phyloP scores from a whole-genome alignment of 2,888 invertebrate genomes.

The Campoletis raptor region DNA sequence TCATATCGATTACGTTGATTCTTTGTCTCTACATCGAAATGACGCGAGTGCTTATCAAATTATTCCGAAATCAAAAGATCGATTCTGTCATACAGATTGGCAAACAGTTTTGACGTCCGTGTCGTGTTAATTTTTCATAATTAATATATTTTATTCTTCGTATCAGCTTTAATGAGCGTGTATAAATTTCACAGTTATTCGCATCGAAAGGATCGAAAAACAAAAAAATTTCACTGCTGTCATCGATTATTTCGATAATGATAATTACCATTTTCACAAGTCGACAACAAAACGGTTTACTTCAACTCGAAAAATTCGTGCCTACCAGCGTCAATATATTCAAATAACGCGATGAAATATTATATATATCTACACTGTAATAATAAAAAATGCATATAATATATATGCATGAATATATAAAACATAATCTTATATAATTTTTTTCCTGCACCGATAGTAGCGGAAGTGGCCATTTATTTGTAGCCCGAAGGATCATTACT shows the following conservation, averaged over 20 bases:
- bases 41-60: background rate
- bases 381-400: conserved; percentile 16
- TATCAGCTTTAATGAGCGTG: background rate
- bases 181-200: background rate
- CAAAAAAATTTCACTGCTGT: background rate
- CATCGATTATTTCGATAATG: conserved; percentile 6
- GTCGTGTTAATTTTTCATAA: background rate
- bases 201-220: background rate
- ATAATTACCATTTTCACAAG: background rate
- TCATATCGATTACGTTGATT: background rate
- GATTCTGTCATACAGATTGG: background rate
- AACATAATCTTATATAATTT: conserved; percentile 30
- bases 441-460: conserved; percentile 28
- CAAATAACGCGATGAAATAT: conserved; percentile 16
- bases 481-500: conserved; percentile 52
- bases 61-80: background rate
- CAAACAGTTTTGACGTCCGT: background rate
- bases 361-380: conserved; percentile 11
- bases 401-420: conserved; percentile 42
- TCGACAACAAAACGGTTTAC: background rate
- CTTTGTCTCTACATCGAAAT: no score
- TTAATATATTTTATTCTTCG: background rate
- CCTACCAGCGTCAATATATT: background rate
- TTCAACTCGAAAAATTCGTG: background rate
- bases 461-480: conserved; percentile 43